A percentile compares a stretch with the other conserved stretches of the same genome.
Evolutionary conservation across 2,888 invertebrate genomes (phyloP).

Genomic region (Zaprionus bogoriensis): DNA sequence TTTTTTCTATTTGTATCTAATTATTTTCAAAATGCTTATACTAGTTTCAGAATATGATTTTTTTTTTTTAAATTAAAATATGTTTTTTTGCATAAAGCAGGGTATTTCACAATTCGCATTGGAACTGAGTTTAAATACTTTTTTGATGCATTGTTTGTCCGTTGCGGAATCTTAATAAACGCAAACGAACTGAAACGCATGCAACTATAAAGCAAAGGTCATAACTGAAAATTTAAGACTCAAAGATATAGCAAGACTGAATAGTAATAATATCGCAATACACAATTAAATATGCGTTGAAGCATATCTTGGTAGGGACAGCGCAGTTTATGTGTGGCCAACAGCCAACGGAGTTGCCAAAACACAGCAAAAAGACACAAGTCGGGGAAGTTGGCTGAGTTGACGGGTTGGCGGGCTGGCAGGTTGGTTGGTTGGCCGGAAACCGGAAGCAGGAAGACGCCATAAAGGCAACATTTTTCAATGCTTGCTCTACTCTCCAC

Average conservation of each 20-base stretch:
- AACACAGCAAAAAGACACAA: conserved; percentile 7
- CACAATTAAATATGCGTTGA: conserved; percentile 43
- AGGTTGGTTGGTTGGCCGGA: too few relatives aligned
- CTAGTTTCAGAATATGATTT: too few relatives aligned
- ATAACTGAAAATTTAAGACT: conserved; percentile 27
- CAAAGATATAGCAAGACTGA: conserved; percentile 23
- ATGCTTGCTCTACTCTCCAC: too few relatives aligned
- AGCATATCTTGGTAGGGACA: conserved; percentile 13
- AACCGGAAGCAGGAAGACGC: conserved; percentile 50
- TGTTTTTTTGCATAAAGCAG: too few relatives aligned
- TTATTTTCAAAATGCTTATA: too few relatives aligned
- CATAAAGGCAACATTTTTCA: conserved; percentile 51
- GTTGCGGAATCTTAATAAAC: conserved; percentile 36
- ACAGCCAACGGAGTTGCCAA: conserved; percentile 32
- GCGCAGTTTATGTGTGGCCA: conserved; percentile 44
- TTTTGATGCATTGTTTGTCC: conserved; percentile 37
- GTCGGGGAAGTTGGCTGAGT: conserved; percentile 2
- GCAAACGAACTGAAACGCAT: background rate
- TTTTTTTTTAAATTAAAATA: too few relatives aligned
- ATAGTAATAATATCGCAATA: conserved; percentile 38
- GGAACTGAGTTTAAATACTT: conserved; percentile 31
- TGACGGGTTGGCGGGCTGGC: too few relatives aligned
- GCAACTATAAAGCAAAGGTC: background rate
- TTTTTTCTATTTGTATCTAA: too few relatives aligned
- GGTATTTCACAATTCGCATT: background rate